Percentiles rank a stretch among this genome's conserved stretches.
Evolutionary conservation across 30 jellyfish, hydroid and myxozoan species (phyloP).

Genomic region (Pelagia noctiluca): DNA sequence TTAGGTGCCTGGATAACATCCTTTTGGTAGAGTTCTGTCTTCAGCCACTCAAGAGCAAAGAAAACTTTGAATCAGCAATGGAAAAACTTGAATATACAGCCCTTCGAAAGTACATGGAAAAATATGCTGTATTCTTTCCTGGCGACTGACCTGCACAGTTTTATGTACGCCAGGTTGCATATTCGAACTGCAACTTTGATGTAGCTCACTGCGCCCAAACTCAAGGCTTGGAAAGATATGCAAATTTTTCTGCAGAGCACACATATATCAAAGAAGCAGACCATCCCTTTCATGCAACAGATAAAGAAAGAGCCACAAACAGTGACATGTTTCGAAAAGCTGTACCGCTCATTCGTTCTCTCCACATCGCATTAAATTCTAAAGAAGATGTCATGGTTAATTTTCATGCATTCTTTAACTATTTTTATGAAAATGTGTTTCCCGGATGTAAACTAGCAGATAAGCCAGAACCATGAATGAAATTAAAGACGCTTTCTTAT

Average conservation of each 20-base stretch:
- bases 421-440: conserved; percentile 19
- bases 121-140: background rate
- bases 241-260: too few species aligned
- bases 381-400: conserved; percentile 18
- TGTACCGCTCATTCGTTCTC: conserved; percentile 38
- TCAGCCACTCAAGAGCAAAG: conserved; percentile 17
- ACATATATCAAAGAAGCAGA: too few species aligned
- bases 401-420: conserved; percentile 26
- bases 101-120: background rate
- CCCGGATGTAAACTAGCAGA: conserved; percentile 37
- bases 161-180: conserved; percentile 5
- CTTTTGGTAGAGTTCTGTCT: background rate
- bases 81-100: background rate
- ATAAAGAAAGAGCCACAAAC: too few species aligned
- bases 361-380: conserved; percentile 31
- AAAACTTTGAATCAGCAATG: conserved; percentile 2
- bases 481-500: conserved; percentile 3
- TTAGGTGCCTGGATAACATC: conserved; percentile 19
- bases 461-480: conserved; percentile 32
- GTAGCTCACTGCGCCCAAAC: background rate
- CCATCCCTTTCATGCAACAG: too few species aligned
- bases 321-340: too few species aligned
- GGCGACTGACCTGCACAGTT: conserved; percentile 37
- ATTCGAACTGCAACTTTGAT: background rate
- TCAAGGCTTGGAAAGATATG: too few species aligned